Base-by-base conservation (phyloP, 1,140 invertebrate genomes). In the Conus betulinus region DNA sequence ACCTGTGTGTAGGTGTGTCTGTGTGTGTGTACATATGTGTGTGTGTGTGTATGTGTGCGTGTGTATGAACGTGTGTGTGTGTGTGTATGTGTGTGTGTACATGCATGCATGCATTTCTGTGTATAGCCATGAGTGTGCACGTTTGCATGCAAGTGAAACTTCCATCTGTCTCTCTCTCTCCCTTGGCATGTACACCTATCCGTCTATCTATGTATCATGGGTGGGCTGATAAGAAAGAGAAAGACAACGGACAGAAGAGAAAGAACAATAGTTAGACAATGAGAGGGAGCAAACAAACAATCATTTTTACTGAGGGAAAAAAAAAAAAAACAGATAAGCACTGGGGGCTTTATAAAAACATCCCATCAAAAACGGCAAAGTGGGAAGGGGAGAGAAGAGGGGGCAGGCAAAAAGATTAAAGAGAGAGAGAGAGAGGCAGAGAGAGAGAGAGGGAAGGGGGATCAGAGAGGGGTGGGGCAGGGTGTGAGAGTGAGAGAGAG, bases 71-170 rank as follows among this genome's bases (percentile, higher is more conserved):
- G 13, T 60, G 67, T 74, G 20, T 74, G 82, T 84, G 57, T 57
- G 53, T 53, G 51, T 83, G 81, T 83, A 10, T 57, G 81, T 57
- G 81, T 51, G 39, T 83, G 81, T n/a, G 81, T n/a, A 27, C 11
- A 52, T 63, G 82, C 11, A 13, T 84, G 82, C 23, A 52, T 84
- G 82, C 23, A 15, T 84, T 7, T 84, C 15, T 84, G 82, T 55
- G 82, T 84, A 10, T 55, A 20, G 17, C 10, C 60, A 7, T 3
- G 67, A 71, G 67, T 71, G 67, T 71, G 53, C 20, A 23, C 39
- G 71, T 74, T 13, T 74, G 71, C n/a, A 23, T n/a, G 71, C n/a
- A 25, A 20, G 71, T n/a, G n/a, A 8, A 63, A 63, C 11, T 63
- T 11, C 60, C 17, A 39, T 3, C 39, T 39, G 39, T 39, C 39